Conservation (phyloP, 2,113 vertebrate species). For the Coptodon bakossiorum region DNA sequence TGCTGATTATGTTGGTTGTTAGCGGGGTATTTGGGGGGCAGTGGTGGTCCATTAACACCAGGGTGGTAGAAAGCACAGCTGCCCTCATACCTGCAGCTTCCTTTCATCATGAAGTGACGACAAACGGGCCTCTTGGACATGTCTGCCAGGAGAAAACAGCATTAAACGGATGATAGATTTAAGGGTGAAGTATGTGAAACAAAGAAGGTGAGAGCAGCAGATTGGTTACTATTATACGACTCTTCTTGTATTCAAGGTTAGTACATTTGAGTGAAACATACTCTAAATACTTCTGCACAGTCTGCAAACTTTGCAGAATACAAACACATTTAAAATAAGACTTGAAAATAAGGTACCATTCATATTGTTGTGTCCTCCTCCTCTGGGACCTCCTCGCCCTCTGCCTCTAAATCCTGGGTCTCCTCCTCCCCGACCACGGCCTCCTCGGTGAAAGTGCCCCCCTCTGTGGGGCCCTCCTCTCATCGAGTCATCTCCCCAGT, state of each 20-base stretch:
- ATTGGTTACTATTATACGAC: neutral
- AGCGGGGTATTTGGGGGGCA: conserved; percentile 70
- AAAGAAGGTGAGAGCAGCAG: neutral
- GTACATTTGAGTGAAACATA: neutral
- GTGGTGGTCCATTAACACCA: conserved; percentile 83
- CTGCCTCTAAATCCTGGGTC: conserved; percentile 81
- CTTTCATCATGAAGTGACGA: conserved; percentile 94
- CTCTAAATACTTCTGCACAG: neutral
- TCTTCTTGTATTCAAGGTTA: neutral
- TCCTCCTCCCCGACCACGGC: conserved; percentile 73
- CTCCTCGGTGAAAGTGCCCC: conserved; percentile 80
- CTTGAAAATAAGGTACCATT: conserved; percentile 42
- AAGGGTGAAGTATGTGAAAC: neutral
- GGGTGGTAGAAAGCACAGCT: conserved; percentile 94
- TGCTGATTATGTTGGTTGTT: conserved; percentile 64
- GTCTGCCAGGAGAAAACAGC: conserved; percentile 60
- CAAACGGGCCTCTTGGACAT: conserved; percentile 87
- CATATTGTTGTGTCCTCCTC: conserved; percentile 82
- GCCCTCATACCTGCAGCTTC: conserved; percentile 88
- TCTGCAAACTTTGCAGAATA: neutral
- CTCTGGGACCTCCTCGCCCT: conserved; percentile 78
- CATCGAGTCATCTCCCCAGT: conserved; percentile 87
- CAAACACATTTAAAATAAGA: neutral
- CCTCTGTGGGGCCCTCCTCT: conserved; percentile 80
- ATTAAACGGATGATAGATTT: neutral